Conservation (phyloP, 2,113 vertebrate species). For the Tragulus kanchil region DNA sequence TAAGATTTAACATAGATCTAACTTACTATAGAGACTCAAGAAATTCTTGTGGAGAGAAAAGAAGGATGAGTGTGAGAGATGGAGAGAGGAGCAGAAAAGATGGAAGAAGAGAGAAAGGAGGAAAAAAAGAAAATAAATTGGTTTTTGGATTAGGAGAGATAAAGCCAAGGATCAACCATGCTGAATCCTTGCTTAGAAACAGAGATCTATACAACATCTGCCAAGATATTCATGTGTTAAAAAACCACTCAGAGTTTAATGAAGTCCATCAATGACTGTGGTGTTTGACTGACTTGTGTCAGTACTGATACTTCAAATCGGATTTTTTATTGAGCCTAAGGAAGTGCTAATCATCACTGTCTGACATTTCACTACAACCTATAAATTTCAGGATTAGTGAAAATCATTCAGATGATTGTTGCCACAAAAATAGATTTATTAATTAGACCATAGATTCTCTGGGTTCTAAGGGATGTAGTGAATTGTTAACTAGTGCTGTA, state of each 20-base stretch:
- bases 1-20: neutral
- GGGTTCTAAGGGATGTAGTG: neutral
- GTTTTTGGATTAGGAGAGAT: neutral
- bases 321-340: neutral
- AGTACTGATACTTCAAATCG: neutral
- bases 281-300: neutral
- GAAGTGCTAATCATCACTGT: neutral
- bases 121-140: neutral
- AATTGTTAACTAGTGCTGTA: neutral
- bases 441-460: neutral
- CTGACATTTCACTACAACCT: neutral
- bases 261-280: neutral
- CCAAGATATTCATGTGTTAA: neutral
- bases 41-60: conserved; percentile 8
- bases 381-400: neutral
- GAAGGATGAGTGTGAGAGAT: neutral
- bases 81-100: accelerated
- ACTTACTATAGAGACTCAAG: neutral
- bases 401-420: neutral
- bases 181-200: neutral
- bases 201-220: neutral
- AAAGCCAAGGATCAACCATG: neutral
- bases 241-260: neutral
- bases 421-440: neutral
- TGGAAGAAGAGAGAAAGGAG: neutral